phyloP scores from a whole-genome alignment of 2,888 invertebrate genomes.

The Sinhomidia bicolor region DNA sequence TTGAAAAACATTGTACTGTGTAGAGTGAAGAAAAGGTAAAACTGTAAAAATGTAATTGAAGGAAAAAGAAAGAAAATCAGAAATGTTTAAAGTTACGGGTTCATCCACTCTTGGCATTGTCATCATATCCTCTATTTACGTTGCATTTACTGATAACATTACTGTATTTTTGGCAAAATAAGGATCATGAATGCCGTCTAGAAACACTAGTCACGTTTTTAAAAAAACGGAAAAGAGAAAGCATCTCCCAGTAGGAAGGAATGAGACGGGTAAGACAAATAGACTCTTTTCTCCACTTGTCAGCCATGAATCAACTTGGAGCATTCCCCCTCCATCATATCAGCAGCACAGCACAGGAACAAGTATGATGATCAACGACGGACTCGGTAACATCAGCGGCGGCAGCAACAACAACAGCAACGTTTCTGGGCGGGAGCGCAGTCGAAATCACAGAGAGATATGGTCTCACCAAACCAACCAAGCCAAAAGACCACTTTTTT shows the following conservation, averaged over 20 bases:
- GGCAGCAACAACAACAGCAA: background rate
- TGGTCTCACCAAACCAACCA: background rate
- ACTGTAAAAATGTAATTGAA: constrained; percentile 12
- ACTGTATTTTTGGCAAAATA: too few relatives aligned
- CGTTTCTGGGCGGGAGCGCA: background rate
- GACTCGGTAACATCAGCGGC: background rate
- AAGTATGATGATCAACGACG: constrained; percentile 15
- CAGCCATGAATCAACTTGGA: constrained; percentile 64
- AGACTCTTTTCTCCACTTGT: constrained; percentile 68
- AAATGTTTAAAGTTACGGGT: background rate
- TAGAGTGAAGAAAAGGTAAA: background rate
- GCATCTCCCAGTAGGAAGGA: background rate
- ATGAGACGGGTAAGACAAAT: constrained; percentile 68
- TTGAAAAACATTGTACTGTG: background rate
- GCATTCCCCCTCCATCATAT: constrained; percentile 44
- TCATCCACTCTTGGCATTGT: background rate
- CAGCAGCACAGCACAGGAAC: too few relatives aligned
- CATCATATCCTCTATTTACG: background rate
- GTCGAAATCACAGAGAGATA: background rate
- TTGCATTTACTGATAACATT: background rate
- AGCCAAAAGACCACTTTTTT: background rate
- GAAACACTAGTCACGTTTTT: background rate
- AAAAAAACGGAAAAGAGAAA: too few relatives aligned
- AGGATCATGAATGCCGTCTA: background rate
- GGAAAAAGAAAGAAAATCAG: background rate